Base-by-base conservation (phyloP, 2,113 vertebrate species). In the Mola mola region DNA sequence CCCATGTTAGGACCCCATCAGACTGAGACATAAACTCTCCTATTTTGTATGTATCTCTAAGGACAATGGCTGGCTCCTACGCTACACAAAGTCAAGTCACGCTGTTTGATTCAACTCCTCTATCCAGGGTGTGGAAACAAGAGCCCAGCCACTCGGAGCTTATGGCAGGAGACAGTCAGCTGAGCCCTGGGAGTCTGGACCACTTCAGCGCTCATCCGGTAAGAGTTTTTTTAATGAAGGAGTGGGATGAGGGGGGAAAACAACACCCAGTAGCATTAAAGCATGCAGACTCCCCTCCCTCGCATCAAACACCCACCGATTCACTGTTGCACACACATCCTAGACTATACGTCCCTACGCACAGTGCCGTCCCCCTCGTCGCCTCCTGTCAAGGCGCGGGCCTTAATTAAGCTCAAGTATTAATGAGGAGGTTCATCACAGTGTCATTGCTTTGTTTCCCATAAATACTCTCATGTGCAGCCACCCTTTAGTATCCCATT, bases 381-480 rank as follows among this genome's bases (percentile, higher is more conserved):
- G 53, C 60, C 42, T 51, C 44, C 55, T 71, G 66, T 75, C 49
- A 76, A 85, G 74, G 73, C 55, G 3, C 53, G 81, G 34, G 72
- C 55, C 60, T 79, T 88, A 86, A 91, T 90, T 90, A 91, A 83
- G 75, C 75, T 80, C 63, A 61, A 88, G 74, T 81, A 88, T 85
- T 88, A 90, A 91, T 88, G 78, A 91, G 66, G 63, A 77, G 48
- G 60, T 86, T 84, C 76, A 79, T 50, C 72, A 55, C 55, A n/a
- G 26, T 68, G 69, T 47, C 78, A 74, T 61, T 87, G 66, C 71
- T 86, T 78, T 88, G 81, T 89, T 90, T 91, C 69, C 67, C 80
- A 70, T 79, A 84, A 87, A 89, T 77, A 85, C 66, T 72, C 63
- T 50, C 73, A 31, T 63, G 73, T 75, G 60, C 49, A 58, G 57